A percentile compares a stretch with the other conserved stretches of the same genome.
Conservation (phyloP, 2,797 vertebrate genomes). For the Schizothorax lantsangensis region DNA sequence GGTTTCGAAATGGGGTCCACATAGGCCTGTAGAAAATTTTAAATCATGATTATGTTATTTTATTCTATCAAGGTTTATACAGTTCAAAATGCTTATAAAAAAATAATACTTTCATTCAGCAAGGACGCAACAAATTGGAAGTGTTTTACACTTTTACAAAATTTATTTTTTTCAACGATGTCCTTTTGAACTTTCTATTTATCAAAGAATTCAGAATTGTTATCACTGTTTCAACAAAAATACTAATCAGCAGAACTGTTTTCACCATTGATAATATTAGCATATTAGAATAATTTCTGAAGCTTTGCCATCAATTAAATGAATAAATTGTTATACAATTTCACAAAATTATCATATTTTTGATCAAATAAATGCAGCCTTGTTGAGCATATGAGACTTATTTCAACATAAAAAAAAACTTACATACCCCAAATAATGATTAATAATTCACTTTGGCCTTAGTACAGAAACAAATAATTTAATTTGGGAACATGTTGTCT, state of each 20-base stretch:
- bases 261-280: neutral
- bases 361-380: neutral
- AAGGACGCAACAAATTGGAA: neutral
- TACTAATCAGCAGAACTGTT: neutral
- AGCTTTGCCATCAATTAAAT: slow-evolving; percentile 40
- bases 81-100: neutral
- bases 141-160: too few species aligned
- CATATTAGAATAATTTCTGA: neutral
- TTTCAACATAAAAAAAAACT: neutral
- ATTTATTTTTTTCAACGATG: rapidly evolving
- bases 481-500: too few species aligned
- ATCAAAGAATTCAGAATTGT: neutral
- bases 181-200: neutral
- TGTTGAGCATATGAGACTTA: neutral
- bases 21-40: neutral
- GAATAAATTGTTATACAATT: neutral
- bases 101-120: neutral
- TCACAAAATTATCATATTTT: neutral
- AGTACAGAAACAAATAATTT: neutral
- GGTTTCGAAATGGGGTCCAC: neutral
- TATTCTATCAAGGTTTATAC: neutral
- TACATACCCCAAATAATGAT: neutral
- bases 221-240: neutral
- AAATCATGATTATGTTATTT: neutral
- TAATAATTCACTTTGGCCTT: neutral